Conservation (phyloP, 2,113 vertebrate species). For the Setophaga petechia region DNA sequence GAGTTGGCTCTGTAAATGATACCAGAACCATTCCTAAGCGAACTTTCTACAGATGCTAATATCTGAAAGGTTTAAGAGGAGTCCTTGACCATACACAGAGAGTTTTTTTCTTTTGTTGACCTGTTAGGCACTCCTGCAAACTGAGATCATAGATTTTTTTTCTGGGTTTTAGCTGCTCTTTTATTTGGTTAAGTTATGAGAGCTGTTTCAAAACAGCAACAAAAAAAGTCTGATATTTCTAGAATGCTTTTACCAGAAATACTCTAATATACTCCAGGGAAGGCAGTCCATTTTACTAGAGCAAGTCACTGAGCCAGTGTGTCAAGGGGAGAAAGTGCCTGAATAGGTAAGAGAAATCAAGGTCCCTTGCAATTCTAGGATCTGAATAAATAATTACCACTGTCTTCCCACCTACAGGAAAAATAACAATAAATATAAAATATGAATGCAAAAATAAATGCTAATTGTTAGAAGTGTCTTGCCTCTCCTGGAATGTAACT, state of each 20-base stretch:
- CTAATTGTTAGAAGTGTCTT: not conserved
- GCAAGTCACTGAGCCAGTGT: not conserved
- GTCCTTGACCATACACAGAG: not conserved
- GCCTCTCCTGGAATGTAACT: not conserved
- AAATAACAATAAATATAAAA: not conserved
- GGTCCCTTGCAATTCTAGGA: not conserved
- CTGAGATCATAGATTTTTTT: not conserved
- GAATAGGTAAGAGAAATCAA: not conserved
- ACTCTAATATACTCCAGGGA: not conserved
- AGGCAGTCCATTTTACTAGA: not conserved
- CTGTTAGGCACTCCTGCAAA: not conserved
- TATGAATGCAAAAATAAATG: not conserved
- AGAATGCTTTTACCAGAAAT: not conserved
- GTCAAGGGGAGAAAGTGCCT: not conserved
- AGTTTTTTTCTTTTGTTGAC: not conserved
- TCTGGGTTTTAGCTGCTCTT: not conserved
- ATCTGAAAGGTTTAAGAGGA: not conserved
- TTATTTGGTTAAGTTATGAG: not conserved
- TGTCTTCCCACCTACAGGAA: not conserved
- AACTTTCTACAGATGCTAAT: not conserved
- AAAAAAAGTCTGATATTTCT: not conserved
- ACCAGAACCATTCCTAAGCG: not conserved
- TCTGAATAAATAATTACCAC: not conserved
- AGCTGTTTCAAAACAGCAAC: not conserved
- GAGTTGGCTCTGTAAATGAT: not conserved